Evolutionary conservation across 2,797 vertebrate genomes (phyloP).

Genomic region (Cossypha polioptera): DNA sequence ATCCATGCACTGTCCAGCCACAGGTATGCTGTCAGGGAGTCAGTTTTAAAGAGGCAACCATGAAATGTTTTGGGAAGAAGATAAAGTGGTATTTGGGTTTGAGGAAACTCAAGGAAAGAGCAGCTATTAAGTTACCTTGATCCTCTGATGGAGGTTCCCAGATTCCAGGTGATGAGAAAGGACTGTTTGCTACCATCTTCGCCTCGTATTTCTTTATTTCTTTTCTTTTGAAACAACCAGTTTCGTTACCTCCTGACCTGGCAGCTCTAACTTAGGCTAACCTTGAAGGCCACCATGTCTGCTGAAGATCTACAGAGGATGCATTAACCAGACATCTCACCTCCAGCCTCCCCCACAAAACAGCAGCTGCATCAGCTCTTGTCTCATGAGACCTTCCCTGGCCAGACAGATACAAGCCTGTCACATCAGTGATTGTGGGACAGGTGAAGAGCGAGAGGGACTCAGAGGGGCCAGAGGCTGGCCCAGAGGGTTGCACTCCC

Average conservation of each 20-base stretch:
- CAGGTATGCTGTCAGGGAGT: rapidly evolving
- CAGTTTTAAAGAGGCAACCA: background rate
- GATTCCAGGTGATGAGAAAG: background rate
- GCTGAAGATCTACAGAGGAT: background rate
- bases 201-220: rapidly evolving
- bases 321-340: background rate
- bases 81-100: background rate
- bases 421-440: background rate
- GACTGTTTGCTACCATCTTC: background rate
- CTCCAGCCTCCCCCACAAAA: background rate
- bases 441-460: rapidly evolving
- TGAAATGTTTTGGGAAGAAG: background rate
- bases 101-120: background rate
- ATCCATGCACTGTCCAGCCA: background rate
- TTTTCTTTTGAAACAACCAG: background rate
- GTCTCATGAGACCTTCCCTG: background rate
- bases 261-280: background rate
- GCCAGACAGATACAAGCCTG: background rate
- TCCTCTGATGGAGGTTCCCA: background rate
- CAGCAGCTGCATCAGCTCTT: background rate
- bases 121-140: background rate
- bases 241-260: background rate
- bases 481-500: background rate
- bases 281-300: background rate
- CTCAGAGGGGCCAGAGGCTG: background rate